These are phyloP conservation scores for Trichomycterus rosablanca DNA, from an alignment of 2,113 vertebrate species.

Conservation along the genomic window DNA sequence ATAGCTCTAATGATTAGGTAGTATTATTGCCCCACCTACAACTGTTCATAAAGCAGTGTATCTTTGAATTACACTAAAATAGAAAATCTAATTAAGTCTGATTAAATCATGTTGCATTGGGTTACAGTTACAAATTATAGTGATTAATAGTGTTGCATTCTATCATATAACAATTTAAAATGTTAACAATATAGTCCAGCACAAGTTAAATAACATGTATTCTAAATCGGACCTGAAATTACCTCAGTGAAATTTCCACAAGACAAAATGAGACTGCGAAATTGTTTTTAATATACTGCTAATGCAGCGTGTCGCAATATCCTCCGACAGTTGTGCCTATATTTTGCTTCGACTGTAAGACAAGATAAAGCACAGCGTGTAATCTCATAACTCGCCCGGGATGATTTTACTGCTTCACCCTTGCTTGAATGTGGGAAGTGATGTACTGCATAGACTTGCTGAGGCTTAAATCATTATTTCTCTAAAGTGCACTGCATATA, in stretches of 20 bases:
- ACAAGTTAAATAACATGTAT: not conserved
- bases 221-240: not conserved
- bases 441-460: slow-evolving; percentile 2
- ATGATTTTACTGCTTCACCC: not conserved
- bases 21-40: too few species aligned
- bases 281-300: not conserved
- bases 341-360: not conserved
- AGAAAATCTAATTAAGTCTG: too few species aligned
- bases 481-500: not conserved
- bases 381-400: not conserved
- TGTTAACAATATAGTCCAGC: too few species aligned
- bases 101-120: too few species aligned
- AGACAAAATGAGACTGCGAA: not conserved
- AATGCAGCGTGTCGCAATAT: not conserved
- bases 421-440: not conserved
- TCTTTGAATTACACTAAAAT: too few species aligned
- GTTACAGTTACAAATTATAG: too few species aligned
- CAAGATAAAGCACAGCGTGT: not conserved
- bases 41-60: too few species aligned
- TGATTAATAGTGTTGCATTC: too few species aligned
- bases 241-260: too few species aligned
- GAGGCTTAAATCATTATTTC: slow-evolving; percentile 5
- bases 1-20: too few species aligned
- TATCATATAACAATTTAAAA: too few species aligned
- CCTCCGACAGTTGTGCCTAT: not conserved